phyloP scores from a whole-genome alignment of 2,113 vertebrate genomes.

The Passer domesticus region DNA sequence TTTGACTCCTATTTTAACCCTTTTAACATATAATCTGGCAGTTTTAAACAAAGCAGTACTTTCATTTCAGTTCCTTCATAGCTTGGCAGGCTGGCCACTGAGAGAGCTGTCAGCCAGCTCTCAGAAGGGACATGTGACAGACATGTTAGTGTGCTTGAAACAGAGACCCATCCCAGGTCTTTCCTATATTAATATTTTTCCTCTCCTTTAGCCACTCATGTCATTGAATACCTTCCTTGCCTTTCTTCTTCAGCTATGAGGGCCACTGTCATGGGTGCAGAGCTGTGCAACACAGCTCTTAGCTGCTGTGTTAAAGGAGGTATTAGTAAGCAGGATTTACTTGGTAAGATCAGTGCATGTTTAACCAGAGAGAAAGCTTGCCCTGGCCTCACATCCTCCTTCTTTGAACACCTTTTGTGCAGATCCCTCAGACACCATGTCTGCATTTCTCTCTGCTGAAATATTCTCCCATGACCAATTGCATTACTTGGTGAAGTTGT shows the following conservation, averaged over 20 bases:
- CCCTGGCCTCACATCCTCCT: rapidly evolving
- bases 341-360: not conserved
- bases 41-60: not conserved
- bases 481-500: not conserved
- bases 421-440: not conserved
- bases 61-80: not conserved
- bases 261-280: not conserved
- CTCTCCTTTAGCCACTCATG: not conserved
- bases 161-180: not conserved
- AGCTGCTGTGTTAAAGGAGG: not conserved
- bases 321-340: not conserved
- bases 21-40: not conserved
- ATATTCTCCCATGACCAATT: not conserved
- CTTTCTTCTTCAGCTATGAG: not conserved
- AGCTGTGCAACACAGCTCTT: not conserved
- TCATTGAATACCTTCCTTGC: not conserved
- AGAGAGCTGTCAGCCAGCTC: not conserved
- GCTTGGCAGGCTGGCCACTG: not conserved
- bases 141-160: not conserved
- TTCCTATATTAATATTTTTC: not conserved
- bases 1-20: not conserved
- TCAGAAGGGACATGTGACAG: not conserved
- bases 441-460: not conserved
- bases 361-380: not conserved
- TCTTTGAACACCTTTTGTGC: not conserved